Evolutionary conservation across 92 coral and sea anemone genomes (phyloP).

Genomic region (Epizoanthus scotinus): DNA sequence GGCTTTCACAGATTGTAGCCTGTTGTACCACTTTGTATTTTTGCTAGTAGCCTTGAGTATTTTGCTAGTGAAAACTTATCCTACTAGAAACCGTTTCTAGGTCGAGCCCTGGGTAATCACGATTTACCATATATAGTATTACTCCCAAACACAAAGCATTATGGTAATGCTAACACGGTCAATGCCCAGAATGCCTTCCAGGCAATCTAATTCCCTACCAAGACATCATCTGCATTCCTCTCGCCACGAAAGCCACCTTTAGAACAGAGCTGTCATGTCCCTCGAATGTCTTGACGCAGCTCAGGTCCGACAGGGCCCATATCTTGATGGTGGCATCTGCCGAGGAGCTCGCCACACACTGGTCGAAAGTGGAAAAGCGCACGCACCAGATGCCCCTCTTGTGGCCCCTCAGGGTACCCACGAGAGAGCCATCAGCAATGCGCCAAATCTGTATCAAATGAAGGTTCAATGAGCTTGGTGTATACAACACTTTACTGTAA

Average conservation of each 20-base stretch:
- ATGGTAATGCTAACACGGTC: too few species aligned
- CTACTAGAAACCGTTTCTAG: too few species aligned
- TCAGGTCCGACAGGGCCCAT: conserved; percentile 94
- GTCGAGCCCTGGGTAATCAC: too few species aligned
- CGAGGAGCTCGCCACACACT: conserved; percentile 89
- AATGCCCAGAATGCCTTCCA: too few species aligned
- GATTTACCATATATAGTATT: too few species aligned
- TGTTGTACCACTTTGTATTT: too few species aligned
- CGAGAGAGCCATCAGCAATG: conserved; percentile 61
- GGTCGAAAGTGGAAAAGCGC: conserved; percentile 90
- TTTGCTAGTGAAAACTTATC: too few species aligned
- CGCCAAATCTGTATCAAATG: conserved; percentile 71
- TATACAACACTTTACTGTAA: too few species aligned
- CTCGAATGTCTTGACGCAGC: conserved; percentile 95
- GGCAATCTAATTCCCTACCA: conserved; percentile 52
- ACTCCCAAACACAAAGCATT: too few species aligned
- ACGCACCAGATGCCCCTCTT: conserved; percentile 96
- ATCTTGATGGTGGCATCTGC: conserved; percentile 93
- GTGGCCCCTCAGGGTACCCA: conserved; percentile 92
- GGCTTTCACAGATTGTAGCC: too few species aligned
- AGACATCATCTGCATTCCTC: conserved; percentile 95
- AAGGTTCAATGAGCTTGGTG: background rate
- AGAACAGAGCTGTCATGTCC: conserved; percentile 92
- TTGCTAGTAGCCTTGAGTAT: too few species aligned
- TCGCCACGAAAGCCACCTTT: conserved; percentile 70